These are phyloP conservation scores for Metopolophium dirhodum DNA, from an alignment of 1,140 invertebrate species.

Conservation along the genomic window DNA sequence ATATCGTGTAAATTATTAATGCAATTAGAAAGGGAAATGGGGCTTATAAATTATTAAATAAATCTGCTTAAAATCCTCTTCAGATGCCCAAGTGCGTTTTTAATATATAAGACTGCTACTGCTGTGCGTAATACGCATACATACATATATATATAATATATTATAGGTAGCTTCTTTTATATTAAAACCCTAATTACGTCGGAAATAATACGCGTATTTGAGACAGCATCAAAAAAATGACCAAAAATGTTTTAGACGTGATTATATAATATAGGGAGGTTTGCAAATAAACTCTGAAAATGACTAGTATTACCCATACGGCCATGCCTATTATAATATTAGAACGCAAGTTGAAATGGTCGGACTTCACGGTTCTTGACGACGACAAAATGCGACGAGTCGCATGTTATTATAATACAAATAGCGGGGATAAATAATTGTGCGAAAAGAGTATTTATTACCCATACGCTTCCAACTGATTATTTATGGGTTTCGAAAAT, in stretches of 20 bases:
- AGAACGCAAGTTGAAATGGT: background rate
- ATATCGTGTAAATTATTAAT: background rate
- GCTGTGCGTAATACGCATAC: no score
- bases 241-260: background rate
- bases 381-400: background rate
- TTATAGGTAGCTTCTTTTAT: background rate
- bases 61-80: background rate
- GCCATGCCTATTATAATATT: background rate
- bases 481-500: conserved; percentile 36
- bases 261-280: background rate
- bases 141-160: no score
- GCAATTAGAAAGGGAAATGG: background rate
- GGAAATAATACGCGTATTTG: background rate
- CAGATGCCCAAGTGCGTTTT: background rate
- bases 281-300: background rate
- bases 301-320: background rate
- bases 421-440: conserved; percentile 13
- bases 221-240: background rate
- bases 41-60: background rate
- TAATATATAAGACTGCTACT: background rate
- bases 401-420: background rate
- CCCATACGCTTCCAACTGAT: background rate
- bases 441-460: background rate
- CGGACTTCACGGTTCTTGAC: background rate
- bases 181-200: background rate